Evolutionary conservation across 2,113 vertebrate genomes (phyloP).

Genomic region (Clarias batrachus): DNA sequence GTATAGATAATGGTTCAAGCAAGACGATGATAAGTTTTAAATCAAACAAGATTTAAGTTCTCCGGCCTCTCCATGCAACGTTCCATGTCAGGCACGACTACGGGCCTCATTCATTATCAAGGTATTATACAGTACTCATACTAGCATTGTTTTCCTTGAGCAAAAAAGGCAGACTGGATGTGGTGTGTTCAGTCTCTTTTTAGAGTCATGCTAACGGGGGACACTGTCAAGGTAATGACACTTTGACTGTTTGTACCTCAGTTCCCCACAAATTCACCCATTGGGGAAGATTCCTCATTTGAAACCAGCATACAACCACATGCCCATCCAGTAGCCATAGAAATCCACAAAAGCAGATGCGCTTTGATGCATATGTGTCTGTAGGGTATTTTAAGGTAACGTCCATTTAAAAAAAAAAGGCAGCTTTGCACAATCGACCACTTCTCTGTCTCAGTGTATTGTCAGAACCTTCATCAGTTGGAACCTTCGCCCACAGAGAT

Average conservation of each 20-base stretch:
- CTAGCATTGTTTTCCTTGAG: neutral
- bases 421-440: slow-evolving; percentile 28
- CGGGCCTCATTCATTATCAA: neutral
- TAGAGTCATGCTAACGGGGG: neutral
- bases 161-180: neutral
- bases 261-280: slow-evolving; percentile 2
- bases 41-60: neutral
- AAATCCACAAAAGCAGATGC: neutral
- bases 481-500: slow-evolving; percentile 20
- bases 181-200: neutral
- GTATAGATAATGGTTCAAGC: no score
- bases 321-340: slow-evolving; percentile 12
- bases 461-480: slow-evolving; percentile 6
- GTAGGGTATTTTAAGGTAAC: slow-evolving; percentile 23
- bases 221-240: slow-evolving; percentile 9
- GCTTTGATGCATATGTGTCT: neutral
- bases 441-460: neutral
- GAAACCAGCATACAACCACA: slow-evolving; percentile 29
- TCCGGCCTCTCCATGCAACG: no score
- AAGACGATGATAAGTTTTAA: neutral
- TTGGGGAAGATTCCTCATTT: slow-evolving; percentile 34
- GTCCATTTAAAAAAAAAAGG: slow-evolving; percentile 21
- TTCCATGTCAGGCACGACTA: neutral
- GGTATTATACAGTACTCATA: neutral
- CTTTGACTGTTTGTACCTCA: slow-evolving; percentile 22